A percentile compares a stretch with the other conserved stretches of the same genome.
Evolutionary conservation across 2,797 vertebrate species (phyloP).

Genomic region (Coluber constrictor): DNA sequence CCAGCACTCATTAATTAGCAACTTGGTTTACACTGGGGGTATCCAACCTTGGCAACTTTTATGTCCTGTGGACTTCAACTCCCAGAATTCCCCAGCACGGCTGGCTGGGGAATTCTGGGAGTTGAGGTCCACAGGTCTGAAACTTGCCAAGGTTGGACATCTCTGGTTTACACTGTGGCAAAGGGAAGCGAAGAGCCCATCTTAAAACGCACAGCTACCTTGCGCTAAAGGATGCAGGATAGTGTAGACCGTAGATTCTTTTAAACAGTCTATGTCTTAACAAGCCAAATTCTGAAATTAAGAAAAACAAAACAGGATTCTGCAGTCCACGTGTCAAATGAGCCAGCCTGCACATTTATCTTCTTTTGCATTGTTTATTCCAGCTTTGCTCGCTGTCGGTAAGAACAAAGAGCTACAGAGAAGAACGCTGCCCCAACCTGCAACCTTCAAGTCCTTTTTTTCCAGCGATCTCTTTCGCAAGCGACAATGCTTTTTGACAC

Average conservation of each 20-base stretch:
- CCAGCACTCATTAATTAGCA: rapidly evolving
- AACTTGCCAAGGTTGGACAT: neutral
- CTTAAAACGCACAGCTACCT: neutral
- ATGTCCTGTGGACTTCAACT: neutral
- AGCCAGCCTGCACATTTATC: neutral
- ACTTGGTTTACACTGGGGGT: neutral
- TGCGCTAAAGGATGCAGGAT: neutral
- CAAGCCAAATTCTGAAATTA: neutral
- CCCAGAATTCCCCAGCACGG: neutral
- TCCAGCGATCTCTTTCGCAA: neutral
- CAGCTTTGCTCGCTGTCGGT: neutral
- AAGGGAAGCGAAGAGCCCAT: neutral
- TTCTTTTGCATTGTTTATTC: neutral
- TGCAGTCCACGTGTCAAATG: neutral
- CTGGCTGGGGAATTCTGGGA: too few relatives aligned
- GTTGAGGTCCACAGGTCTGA: neutral
- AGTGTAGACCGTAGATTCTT: neutral
- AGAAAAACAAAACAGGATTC: neutral
- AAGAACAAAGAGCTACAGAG: neutral
- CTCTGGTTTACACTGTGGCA: too few relatives aligned
- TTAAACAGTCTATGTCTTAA: too few relatives aligned
- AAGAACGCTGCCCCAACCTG: neutral
- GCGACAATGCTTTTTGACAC: neutral
- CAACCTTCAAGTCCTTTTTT: neutral
- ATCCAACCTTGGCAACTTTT: neutral